These are phyloP conservation scores for Natator depressus DNA, from an alignment of 2,113 vertebrate species.

Conservation along the genomic window DNA sequence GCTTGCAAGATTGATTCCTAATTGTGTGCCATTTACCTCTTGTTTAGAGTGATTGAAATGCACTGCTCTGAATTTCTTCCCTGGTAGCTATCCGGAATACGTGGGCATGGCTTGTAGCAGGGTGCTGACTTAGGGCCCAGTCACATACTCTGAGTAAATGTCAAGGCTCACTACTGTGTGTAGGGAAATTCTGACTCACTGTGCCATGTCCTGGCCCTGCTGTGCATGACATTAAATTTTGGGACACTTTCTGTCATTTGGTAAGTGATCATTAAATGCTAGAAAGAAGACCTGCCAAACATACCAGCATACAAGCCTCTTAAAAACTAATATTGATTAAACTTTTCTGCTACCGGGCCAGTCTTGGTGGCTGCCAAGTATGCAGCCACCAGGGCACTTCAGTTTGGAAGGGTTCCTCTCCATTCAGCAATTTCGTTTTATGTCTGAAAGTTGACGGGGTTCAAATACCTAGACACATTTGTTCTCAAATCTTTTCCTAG, in stretches of 20 bases:
- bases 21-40: not conserved
- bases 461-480: not conserved
- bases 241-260: slow-evolving; percentile 40
- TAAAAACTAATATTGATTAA: slow-evolving; percentile 29
- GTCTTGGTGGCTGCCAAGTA: slow-evolving; percentile 18
- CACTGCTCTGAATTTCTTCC: slow-evolving; percentile 8
- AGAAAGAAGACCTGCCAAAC: slow-evolving; percentile 46
- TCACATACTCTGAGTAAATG: slow-evolving; percentile 24
- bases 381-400: slow-evolving; percentile 25
- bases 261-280: slow-evolving; percentile 35
- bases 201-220: slow-evolving; percentile 40
- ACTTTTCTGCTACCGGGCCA: not conserved
- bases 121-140: slow-evolving; percentile 19
- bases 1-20: accelerated
- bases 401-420: not conserved
- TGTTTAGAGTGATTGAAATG: not conserved
- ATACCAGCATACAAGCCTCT: slow-evolving; percentile 36
- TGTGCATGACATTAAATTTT: slow-evolving; percentile 41
- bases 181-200: slow-evolving; percentile 35
- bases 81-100: not conserved
- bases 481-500: not conserved
- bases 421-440: not conserved
- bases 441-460: slow-evolving; percentile 1
- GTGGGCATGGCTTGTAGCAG: not conserved
- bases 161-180: slow-evolving; percentile 4